A percentile compares a stretch with the other conserved stretches of the same genome.
phyloP scores from a whole-genome alignment of 2,888 invertebrate genomes.

The Ellobium chinense region DNA sequence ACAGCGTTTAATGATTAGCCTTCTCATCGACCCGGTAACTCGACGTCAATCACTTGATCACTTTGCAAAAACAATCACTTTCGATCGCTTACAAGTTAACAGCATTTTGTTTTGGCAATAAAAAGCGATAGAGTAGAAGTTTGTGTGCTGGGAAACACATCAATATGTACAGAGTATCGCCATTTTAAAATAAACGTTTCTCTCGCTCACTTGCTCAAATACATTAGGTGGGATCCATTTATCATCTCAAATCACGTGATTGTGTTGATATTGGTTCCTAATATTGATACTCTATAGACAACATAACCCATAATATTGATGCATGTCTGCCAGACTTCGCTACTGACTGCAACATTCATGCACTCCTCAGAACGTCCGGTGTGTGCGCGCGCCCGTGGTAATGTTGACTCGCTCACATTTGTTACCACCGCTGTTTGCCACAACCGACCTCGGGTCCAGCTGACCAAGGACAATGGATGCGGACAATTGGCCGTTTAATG shows the following conservation, averaged over 20 bases:
- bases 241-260: background rate
- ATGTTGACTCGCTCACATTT: slow-evolving; percentile 12
- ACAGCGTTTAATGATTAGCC: too few relatives aligned
- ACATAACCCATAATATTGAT: slow-evolving; percentile 8
- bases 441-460: background rate
- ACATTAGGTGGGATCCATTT: background rate
- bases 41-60: too few relatives aligned
- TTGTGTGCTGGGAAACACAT: background rate
- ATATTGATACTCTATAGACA: background rate
- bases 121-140: background rate
- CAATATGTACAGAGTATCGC: background rate
- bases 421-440: background rate
- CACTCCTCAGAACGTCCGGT: background rate
- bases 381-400: background rate
- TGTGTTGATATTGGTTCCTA: background rate
- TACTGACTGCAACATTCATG: background rate
- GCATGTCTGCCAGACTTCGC: background rate
- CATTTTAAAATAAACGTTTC: slow-evolving; percentile 8
- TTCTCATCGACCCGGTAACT: too few relatives aligned
- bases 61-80: too few relatives aligned
- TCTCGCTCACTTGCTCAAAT: background rate
- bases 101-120: background rate
- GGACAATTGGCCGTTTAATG: slow-evolving; percentile 29
- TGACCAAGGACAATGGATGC: background rate
- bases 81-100: too few relatives aligned